Base-by-base conservation (phyloP, 2,113 vertebrate species). In the Campylomormyrus numenius region DNA sequence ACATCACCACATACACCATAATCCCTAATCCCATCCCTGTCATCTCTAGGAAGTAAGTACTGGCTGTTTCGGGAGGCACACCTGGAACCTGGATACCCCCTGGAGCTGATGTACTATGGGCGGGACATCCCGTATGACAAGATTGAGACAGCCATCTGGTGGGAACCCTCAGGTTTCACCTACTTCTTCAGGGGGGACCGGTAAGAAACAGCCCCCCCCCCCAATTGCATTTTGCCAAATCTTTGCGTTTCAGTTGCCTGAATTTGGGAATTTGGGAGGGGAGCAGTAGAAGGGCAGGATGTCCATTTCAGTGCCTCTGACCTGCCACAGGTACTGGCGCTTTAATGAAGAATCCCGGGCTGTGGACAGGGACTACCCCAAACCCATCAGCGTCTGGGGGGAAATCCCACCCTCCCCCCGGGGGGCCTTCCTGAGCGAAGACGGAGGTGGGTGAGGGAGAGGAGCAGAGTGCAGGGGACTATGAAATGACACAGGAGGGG, bases 41-140 rank as follows among this genome's bases (percentile, higher is more conserved):
- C 74, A 48, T 85, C 45, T 85, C 0, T 88, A 99, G 98, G 97
- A 88, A 96, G 96, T 91, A 97, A 94, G 90, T 99, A 96, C 93
- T 99, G 98, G 98, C 93, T 99, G 48, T 99, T 99, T 94, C 94
- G 97, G 90, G 98, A 99, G 92, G 98, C 98, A 0, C 98, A 98
- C 91, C 94, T 99, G 93, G 98, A 99, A 87, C 95, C 94, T 0
- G 98, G 98, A 17, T 99, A 98, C 92, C 98, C 98, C 0, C 96
- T 96, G 92, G 97, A 97, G 0, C 94, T 99, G 88, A 94, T 94
- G 27, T 96, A 95, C 92, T 99, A 97, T 0, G 98, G 98, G 19
- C 94, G 94, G 91, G 97, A 96, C 89, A 97, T 99, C 91, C 98
- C 98, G 11, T 98, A 98, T 0, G 96, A 98, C 92, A 92, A 94